Base-by-base conservation (phyloP, 2,797 vertebrate species). In the Myoxocephalus aenaeus region DNA sequence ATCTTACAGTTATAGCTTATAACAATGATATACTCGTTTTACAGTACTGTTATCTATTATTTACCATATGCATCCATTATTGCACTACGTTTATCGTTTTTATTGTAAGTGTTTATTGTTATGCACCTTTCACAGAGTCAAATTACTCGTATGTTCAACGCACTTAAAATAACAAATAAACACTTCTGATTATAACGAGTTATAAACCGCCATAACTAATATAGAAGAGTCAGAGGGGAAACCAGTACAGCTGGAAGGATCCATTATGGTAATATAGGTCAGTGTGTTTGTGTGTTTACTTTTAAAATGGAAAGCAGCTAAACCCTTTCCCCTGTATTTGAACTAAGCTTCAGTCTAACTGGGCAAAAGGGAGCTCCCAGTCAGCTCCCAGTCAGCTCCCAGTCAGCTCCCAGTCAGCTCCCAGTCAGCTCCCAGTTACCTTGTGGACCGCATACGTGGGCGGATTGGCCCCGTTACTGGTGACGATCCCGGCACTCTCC, bases 401-500 rank as follows among this genome's bases (percentile, higher is more conserved):
- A 2, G 73, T 94, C n/a, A 20, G 40, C 42, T 68, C 62, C 34
- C 17, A 22, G 7, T 17, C 3, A 32, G 32, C 32, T 32, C 32
- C 32, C 32, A 50, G 25, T 32, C 32, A 32, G 34, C 25, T 53
- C 13, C 14, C 2, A 2, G 73, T 94, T 97, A 99, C 98, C 98
- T 99, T 99, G 80, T 97, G 97, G 44, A 94, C 85, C 86, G 93
- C 95, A 90, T 98, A 99, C 57, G 94, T 94, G 59, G 97, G 97
- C 13, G 95, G 94, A 73, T 89, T 95, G 71, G 93, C 95, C 82
- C 98, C 98, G 94, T 98, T 96, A 88, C 98, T 98, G 54, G 97
- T 97, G 86, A 98, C 98, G 81, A 99, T 95, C 71, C 98, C 98
- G 57, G 98, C 98, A 65, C 98, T 98, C 90, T 99, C 98, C 85